Conservation (phyloP, 1,140 invertebrate species). For the Bombus haemorrhoidalis region DNA sequence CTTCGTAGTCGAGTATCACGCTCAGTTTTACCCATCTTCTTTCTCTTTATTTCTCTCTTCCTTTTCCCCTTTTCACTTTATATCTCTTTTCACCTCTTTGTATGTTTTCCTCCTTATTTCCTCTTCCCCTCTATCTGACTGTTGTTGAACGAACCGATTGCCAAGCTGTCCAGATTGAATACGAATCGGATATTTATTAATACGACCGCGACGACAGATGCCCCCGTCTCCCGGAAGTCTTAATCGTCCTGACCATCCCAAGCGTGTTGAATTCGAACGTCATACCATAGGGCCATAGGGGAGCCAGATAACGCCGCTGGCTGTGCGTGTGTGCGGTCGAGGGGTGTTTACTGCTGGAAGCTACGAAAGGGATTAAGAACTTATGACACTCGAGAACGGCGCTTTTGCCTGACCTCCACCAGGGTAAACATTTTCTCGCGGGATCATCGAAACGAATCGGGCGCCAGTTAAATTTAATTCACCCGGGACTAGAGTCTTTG, state of each 20-base stretch:
- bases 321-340: neutral
- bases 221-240: constrained; percentile 36
- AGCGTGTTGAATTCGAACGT: constrained; percentile 1
- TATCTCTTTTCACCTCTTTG: neutral
- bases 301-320: constrained; percentile 31
- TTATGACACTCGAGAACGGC: constrained; percentile 7
- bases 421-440: constrained; percentile 24
- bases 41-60: neutral
- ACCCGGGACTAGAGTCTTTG: neutral
- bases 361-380: constrained; percentile 50
- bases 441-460: constrained; percentile 29
- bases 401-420: neutral
- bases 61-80: neutral
- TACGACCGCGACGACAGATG: constrained; percentile 25
- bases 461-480: constrained; percentile 25
- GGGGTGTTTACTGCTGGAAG: constrained; percentile 26
- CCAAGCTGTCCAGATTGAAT: constrained; percentile 49
- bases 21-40: neutral
- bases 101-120: neutral
- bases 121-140: accelerated
- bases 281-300: neutral
- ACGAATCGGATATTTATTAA: constrained; percentile 69
- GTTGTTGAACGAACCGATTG: neutral
- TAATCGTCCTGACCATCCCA: constrained; percentile 48
- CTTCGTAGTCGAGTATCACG: neutral